Conservation (phyloP, 2,113 vertebrate genomes). For the Neofelis nebulosa region DNA sequence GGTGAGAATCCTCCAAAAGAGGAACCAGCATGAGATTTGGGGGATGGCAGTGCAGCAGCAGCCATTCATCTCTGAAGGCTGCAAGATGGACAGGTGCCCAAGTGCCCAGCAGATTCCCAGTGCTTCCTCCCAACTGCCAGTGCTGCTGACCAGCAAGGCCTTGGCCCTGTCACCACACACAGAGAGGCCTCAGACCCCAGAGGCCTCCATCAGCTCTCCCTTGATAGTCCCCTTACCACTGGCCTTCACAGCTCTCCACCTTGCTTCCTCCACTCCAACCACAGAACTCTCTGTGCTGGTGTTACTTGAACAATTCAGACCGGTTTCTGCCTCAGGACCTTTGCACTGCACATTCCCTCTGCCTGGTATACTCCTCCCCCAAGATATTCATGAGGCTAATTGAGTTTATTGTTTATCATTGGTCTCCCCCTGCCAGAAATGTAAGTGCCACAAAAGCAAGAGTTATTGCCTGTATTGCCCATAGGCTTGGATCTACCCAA, state of each 20-base stretch:
- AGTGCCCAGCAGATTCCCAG: background rate
- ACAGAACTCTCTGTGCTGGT: background rate
- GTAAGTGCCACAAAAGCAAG: background rate
- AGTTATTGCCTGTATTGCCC: background rate
- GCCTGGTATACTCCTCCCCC: background rate
- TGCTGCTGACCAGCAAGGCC: background rate
- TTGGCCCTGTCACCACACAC: background rate
- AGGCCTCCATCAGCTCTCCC: too few relatives aligned
- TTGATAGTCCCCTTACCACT: background rate
- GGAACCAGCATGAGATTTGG: background rate
- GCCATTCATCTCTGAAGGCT: background rate
- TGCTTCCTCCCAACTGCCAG: background rate
- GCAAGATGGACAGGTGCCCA: background rate
- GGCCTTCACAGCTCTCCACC: background rate
- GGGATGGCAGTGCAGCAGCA: background rate
- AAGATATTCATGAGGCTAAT: background rate
- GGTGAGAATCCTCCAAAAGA: background rate
- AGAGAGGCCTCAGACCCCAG: background rate
- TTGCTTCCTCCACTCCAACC: background rate
- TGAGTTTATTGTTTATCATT: background rate
- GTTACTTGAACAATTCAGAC: background rate
- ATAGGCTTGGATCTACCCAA: background rate
- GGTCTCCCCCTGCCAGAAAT: background rate
- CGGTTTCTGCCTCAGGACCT: background rate
- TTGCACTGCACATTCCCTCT: background rate